Conservation (phyloP, 2,113 vertebrate species). For the Archocentrus centrarchus region DNA sequence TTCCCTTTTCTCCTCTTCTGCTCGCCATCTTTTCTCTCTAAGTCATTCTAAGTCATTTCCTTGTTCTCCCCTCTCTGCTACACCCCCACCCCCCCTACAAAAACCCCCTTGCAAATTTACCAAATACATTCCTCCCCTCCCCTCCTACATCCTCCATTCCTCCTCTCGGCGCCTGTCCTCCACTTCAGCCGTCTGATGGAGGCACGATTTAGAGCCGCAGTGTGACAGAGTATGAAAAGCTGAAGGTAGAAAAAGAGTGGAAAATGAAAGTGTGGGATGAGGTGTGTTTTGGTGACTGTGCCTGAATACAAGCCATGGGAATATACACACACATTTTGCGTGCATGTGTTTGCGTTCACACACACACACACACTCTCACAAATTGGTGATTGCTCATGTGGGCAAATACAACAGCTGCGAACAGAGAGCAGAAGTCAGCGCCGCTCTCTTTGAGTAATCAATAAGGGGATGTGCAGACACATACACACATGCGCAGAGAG, state of each 20-base stretch:
- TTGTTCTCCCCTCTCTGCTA: not conserved
- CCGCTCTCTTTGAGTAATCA: constrained; percentile 23
- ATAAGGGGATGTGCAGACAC: constrained; percentile 9
- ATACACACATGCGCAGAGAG: not conserved
- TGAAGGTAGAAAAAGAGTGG: not conserved
- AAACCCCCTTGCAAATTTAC: not conserved
- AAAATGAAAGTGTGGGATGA: constrained; percentile 18
- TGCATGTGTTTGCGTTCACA: not conserved
- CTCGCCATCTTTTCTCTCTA: not conserved
- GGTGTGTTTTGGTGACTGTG: not conserved
- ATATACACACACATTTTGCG: constrained; percentile 3
- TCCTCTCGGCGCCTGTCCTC: constrained; percentile 27
- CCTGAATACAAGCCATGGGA: not conserved
- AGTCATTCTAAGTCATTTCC: not conserved
- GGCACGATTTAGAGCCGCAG: not conserved
- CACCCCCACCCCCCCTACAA: constrained; percentile 11
- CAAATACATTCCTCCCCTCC: constrained; percentile 35
- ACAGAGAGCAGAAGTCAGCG: constrained; percentile 19
- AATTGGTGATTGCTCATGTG: constrained; percentile 60
- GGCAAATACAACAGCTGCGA: constrained; percentile 36
- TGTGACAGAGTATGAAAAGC: not conserved
- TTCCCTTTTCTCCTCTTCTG: constrained; percentile 20
- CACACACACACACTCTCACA: constrained; percentile 16
- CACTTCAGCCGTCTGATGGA: constrained; percentile 18
- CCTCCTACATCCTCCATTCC: constrained; percentile 34